Evolutionary conservation across 2,888 invertebrate genomes (phyloP), one percentile per base, ranked within the genome.

Genomic region (Mythimna lalbum): DNA sequence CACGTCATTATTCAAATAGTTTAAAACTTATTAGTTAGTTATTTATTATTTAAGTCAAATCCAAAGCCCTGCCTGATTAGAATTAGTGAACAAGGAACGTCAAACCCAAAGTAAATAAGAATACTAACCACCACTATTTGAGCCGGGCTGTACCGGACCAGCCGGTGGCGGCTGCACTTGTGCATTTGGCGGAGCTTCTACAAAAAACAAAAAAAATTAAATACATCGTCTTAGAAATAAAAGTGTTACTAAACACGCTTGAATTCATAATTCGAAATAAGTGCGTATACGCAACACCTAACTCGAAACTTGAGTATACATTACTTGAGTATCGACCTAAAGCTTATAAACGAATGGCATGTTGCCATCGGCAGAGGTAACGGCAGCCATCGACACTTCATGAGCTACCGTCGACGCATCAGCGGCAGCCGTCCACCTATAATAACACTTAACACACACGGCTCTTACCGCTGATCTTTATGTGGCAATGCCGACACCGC

Each of bases 121-220:
- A 60, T 69, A 83, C 84, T 63, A 12, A 84, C 84, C 84, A 65
- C 74, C 63, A 49, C 67, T 66, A 63, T 82, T 81, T 12, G 78
- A 66, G 23, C 62, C 73, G 23, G 85, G 81, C 57, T 86, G 89
- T n/a, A 81, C 70, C 0, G 89, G 87, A 4, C 88, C 92, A 62
- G 88, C 88, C 12, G 86, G 83, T 31, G 88, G 85, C 2, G 76
- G 88, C 36, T 71, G 64, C 10, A 63, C 76, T 56, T 72, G 80
- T 60, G 62, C 55, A 68, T 73, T 65, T 31, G 64, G 69, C 62
- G 72, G 72, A 47, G 67, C 67, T 49, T 80, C 80, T 80, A 57
- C 10, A 80, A 76, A 69, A 23, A 76, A 71, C 27, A 47, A 49
- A 31, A 59, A 52, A 2, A 7, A 1, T 23, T 52, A 23, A 52